Evolutionary conservation across 1,140 invertebrate species (phyloP), one percentile per base, ranked within the genome.

Genomic region (Anadara kagoshimensis): DNA sequence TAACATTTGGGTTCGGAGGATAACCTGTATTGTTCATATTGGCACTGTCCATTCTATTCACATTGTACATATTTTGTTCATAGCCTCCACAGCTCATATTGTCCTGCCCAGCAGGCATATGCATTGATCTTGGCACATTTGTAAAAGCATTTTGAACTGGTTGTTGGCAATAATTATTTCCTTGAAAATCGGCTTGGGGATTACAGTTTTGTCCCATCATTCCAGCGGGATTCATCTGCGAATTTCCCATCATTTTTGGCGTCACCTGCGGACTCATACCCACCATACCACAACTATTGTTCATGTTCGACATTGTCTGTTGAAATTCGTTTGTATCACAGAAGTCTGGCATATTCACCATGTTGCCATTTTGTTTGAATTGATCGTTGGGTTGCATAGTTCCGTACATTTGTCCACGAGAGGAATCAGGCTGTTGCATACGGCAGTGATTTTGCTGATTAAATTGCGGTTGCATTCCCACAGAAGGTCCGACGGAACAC

Each of bases 281-380:
- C 76, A 81, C 78, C 64, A 69, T 78, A 20, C 71, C 69, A 78
- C 76, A 81, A 61, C 72, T 76, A 43, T 75, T 72, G 51, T 80
- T 78, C 70, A 80, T 72, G 61, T 76, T 78, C 20, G 66, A 56
- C 47, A 69, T 70, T 61, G 72, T 76, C 44, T 61, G 26, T n/a
- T 53, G 71, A 58, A 69, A 69, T 64, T 49, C 70, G 26, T 66
- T 53, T 66, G 41, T 67, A 70, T 75, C 73, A 75, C 73, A 70
- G 62, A 69, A 70, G 43, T 68, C 68, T 36, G 29, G 29, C 67
- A 75, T 70, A 54, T 69, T 69, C 5, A 58, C 47, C 62, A 73
- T 66, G 20, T 69, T 58, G 29, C 29, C 29, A 62, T 56, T 73
- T 51, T 51, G 58, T 68, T 75, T 75, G 53, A 66, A 75, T 47